Evolutionary conservation across 2,888 invertebrate genomes (phyloP), one percentile per base, ranked within the genome.

Genomic region (Sphinx pinastri): DNA sequence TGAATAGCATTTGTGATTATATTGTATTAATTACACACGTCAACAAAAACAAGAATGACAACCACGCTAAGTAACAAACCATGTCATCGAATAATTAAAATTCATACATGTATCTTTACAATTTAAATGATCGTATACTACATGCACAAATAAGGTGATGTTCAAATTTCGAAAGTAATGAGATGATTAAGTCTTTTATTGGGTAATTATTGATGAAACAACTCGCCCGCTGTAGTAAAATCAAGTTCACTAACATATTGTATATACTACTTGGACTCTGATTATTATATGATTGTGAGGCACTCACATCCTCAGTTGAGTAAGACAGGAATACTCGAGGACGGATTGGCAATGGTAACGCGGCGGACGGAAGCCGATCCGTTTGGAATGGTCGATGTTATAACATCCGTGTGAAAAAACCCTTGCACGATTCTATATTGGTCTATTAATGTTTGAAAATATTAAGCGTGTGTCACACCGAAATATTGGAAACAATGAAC

Each of bases 101-200:
- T 67, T 31, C 38, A 70, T 16, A 49, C 57, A 70, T 47, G 16
- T 45, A 67, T 7, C 38, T 58, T 52, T 59, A 69, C 45, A 47
- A 63, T 85, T 82, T 76, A 82, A 84, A 86, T 85, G 74, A 76
- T 78, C 73, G 73, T 74, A 72, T 69, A 82, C 79, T 80, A 79
- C 51, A 76, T 72, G 45, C 74, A 71, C 72, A 73, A 79, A 83
- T 83, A 79, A 76, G 82, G 83, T 80, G 82, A 83, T 84, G 76
- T 78, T 75, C 76, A 79, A 79, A 83, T 84, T 84, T 82, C 77
- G 72, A 67, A 52, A 71, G 73, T 86, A 85, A 88, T 89, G 81
- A 85, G 81, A 79, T 82, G 86, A 81, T 84, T 79, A 75, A 75
- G 79, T 76, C 77, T 81, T 86, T 85, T 85, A 86, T 87, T 82